Evolutionary conservation across 2,113 vertebrate species (phyloP).

Genomic region (Takifugu flavidus): DNA sequence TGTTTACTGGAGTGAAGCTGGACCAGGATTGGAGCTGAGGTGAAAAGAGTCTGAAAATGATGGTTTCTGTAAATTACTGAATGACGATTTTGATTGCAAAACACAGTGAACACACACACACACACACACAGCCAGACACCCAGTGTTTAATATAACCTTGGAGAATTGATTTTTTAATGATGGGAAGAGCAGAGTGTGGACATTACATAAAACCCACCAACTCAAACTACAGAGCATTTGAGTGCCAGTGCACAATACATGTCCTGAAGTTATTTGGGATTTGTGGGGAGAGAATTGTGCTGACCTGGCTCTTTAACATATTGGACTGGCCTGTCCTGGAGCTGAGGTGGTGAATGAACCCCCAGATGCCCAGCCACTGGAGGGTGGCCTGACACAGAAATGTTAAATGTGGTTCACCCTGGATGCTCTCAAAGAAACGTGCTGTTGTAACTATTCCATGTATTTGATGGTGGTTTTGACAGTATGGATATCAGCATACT

Average conservation of each 20-base stretch:
- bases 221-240: constrained; percentile 69
- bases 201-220: constrained; percentile 70
- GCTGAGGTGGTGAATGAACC: constrained; percentile 70
- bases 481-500: too few species aligned
- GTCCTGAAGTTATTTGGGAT: constrained; percentile 78
- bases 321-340: constrained; percentile 71
- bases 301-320: constrained; percentile 61
- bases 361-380: constrained; percentile 64
- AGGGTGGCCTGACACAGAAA: constrained; percentile 78
- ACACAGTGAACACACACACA: too few species aligned
- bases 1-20: too few species aligned
- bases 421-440: constrained; percentile 71
- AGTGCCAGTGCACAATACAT: constrained; percentile 62
- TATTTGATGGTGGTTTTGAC: background rate
- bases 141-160: constrained; percentile 52
- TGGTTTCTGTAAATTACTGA: too few species aligned
- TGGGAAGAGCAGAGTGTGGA: constrained; percentile 47
- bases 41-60: too few species aligned
- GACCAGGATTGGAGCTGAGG: too few species aligned
- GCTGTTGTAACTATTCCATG: constrained; percentile 70
- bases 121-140: constrained; percentile 9
- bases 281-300: constrained; percentile 77
- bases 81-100: too few species aligned
- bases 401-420: constrained; percentile 73
- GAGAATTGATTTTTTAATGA: constrained; percentile 55